Percentiles rank a stretch among this genome's conserved stretches.
These are phyloP conservation scores for Spisula subtruncata DNA, from an alignment of 2,888 invertebrate genomes.

Conservation along the genomic window DNA sequence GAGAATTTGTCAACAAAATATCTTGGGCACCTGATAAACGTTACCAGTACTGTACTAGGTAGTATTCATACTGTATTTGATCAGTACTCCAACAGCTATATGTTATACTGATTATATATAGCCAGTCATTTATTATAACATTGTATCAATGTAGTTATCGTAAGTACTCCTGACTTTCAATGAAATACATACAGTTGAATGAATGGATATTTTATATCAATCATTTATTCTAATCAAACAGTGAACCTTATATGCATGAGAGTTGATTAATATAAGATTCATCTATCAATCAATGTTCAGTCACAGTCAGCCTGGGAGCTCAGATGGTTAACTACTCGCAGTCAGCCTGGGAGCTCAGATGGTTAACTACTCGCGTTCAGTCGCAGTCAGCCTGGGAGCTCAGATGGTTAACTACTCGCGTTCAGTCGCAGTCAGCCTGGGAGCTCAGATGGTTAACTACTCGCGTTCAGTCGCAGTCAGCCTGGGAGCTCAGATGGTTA, in stretches of 20 bases:
- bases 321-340: too few relatives aligned
- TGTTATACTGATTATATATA: slow-evolving; percentile 32
- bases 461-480: too few relatives aligned
- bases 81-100: neutral
- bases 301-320: too few relatives aligned
- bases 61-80: neutral
- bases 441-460: too few relatives aligned
- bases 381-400: too few relatives aligned
- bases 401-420: too few relatives aligned
- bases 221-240: neutral
- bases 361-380: too few relatives aligned
- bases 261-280: too few relatives aligned
- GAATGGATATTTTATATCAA: neutral
- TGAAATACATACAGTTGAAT: slow-evolving; percentile 5
- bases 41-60: neutral
- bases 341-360: too few relatives aligned
- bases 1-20: slow-evolving; percentile 20
- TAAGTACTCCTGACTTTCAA: neutral
- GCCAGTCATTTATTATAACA: slow-evolving; percentile 21
- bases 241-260: neutral
- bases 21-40: slow-evolving; percentile 19
- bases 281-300: too few relatives aligned
- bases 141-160: slow-evolving; percentile 21
- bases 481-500: too few relatives aligned
- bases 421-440: too few relatives aligned